These are phyloP conservation scores for Sinocyclocheilus anophthalmus DNA, from an alignment of 2,113 vertebrate genomes.

Conservation along the genomic window DNA sequence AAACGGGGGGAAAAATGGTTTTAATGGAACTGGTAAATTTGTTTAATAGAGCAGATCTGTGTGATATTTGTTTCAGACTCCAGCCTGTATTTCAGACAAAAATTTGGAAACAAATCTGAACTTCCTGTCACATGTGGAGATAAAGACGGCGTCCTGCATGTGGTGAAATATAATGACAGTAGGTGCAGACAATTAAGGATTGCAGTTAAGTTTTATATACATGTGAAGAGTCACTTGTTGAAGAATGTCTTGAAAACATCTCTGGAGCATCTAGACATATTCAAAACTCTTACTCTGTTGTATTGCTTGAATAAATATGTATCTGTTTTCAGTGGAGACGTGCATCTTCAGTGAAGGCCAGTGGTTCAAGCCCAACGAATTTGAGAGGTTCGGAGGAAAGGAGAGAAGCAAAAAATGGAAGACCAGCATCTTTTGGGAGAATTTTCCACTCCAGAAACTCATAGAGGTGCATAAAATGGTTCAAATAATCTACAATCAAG, in stretches of 20 bases:
- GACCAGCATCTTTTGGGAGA: background rate
- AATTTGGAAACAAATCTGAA: background rate
- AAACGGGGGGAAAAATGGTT: background rate
- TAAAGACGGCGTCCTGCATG: constrained; percentile 57
- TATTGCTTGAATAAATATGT: too few relatives aligned
- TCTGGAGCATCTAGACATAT: background rate
- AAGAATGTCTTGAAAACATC: background rate
- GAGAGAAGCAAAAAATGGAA: constrained; percentile 62
- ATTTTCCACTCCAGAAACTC: constrained; percentile 41
- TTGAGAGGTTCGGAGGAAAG: constrained; percentile 58
- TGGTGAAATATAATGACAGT: constrained; percentile 50
- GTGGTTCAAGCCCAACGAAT: constrained; percentile 38
- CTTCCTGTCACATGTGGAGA: constrained; percentile 62
- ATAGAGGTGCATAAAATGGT: constrained; percentile 53
- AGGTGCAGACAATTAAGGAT: background rate
- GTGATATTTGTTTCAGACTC: background rate
- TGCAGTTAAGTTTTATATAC: background rate
- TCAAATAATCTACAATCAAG: background rate
- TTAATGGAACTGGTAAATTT: background rate
- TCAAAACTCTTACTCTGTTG: background rate
- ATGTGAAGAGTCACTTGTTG: background rate
- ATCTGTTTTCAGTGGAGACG: constrained; percentile 44
- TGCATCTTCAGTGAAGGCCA: constrained; percentile 39
- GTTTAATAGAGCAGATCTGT: background rate
- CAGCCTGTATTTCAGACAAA: background rate